Evolutionary conservation across 2,797 vertebrate genomes (phyloP), one percentile per base, ranked within the genome.

Genomic region (Syncerus caffer): DNA sequence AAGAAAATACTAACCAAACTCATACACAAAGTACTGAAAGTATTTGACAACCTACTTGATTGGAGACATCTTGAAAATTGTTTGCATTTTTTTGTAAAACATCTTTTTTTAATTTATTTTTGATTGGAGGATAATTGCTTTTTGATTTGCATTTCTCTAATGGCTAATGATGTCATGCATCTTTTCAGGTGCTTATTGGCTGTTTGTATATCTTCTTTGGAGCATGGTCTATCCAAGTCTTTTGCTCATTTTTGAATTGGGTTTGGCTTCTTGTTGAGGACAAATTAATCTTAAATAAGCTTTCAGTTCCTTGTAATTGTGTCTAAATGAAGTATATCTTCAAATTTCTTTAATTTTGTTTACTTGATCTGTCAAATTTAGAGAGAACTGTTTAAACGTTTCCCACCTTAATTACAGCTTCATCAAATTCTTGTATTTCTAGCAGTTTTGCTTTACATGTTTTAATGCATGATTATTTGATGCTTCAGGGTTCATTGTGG

Each of bases 31-130:
- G 50, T 67, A 19, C 2, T 82, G 34, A 38, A 88, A 89, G 15
- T 57, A 57, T 85, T 85, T 92, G 55, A 90, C 12, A 67, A 4
- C 21, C 29, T 92, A n/a, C 34, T 67, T 79, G 12, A 60, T 34
- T 57, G 31, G 17, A 80, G 17, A 50, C 17, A 92, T 84, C 15
- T 53, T 97, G 27, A 93, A 89, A 71, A 31, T 4, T 25, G 83
- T 97, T 90, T 78, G 38, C 31, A 53, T 60, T 79, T 95, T 95
- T 83, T 95, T 88, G 71, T 27, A 96, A 86, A 93, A 80, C 2
- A 79, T 57, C 27, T 93, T 91, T 76, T 42, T 71, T 34, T 2
- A 3, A 67, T 67, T 34, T 34, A 34, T 67, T 67, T 67, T 74
- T 42, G 38, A 42, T 74, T 74, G 34, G 34, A 74, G 34, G 11